Evolutionary conservation across 1,140 invertebrate genomes (phyloP).

Genomic region (Frieseomelitta varia): DNA sequence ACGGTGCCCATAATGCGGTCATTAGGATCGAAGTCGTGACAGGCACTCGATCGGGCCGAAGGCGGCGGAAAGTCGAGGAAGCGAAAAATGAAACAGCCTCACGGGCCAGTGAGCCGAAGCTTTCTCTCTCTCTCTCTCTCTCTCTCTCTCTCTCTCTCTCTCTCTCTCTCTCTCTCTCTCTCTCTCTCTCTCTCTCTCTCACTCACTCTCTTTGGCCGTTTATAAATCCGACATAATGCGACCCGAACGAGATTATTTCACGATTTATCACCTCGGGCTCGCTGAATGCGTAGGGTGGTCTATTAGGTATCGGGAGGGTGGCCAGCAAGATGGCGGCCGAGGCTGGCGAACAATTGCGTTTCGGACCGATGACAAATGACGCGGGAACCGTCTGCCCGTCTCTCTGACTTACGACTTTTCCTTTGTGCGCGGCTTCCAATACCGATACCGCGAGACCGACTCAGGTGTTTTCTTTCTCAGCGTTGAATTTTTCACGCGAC

Average conservation of each 20-base stretch:
- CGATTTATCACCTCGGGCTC: slow-evolving; percentile 67
- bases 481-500: slow-evolving; percentile 48
- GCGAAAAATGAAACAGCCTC: slow-evolving; percentile 60
- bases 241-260: slow-evolving; percentile 70
- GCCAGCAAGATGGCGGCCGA: slow-evolving; percentile 57
- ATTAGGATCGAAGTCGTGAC: slow-evolving; percentile 35
- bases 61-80: slow-evolving; percentile 28
- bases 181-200: no score
- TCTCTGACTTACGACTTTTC: slow-evolving; percentile 58
- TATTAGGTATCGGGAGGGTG: slow-evolving; percentile 66
- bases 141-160: no score
- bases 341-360: slow-evolving; percentile 60
- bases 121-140: slow-evolving; percentile 1
- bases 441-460: slow-evolving; percentile 42
- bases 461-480: slow-evolving; percentile 54
- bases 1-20: slow-evolving; percentile 27
- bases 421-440: slow-evolving; percentile 31
- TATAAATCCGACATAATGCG: slow-evolving; percentile 72
- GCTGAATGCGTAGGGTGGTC: slow-evolving; percentile 61
- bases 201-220: slow-evolving; percentile 58
- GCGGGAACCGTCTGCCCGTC: slow-evolving; percentile 46
- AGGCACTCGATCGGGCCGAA: slow-evolving; percentile 32
- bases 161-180: no score
- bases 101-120: slow-evolving; percentile 46
- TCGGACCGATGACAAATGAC: slow-evolving; percentile 67